Percentiles rank a stretch among this genome's conserved stretches.
Evolutionary conservation across 2,797 vertebrate genomes (phyloP).

Genomic region (Mormyrops boulengeri): DNA sequence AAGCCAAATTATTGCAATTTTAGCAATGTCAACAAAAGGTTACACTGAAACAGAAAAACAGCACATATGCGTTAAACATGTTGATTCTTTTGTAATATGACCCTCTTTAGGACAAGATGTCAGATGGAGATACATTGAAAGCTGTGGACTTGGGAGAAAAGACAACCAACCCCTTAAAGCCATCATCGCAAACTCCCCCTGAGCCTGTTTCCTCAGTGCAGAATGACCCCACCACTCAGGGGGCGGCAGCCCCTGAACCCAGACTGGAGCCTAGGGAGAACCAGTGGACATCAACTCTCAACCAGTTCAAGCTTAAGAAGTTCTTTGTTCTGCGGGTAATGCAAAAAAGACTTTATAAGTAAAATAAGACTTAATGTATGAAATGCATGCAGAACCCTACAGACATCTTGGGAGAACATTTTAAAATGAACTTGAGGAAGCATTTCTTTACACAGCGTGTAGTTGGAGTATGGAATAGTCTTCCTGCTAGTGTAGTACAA

Average conservation of each 20-base stretch:
- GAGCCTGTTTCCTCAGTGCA: not conserved
- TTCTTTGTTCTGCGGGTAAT: conserved; percentile 10
- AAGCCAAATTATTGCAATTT: not conserved
- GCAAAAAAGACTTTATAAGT: not conserved
- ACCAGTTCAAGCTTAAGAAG: not conserved
- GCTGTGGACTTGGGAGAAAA: not conserved
- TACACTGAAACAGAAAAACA: not conserved
- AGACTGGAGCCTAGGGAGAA: not conserved
- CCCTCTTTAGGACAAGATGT: not conserved
- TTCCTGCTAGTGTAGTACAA: too few species aligned
- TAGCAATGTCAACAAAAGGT: not conserved
- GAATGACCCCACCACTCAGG: not conserved
- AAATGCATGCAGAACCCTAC: not conserved
- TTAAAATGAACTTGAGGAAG: too few species aligned
- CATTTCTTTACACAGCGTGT: too few species aligned
- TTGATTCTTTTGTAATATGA: not conserved
- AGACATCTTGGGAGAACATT: not conserved
- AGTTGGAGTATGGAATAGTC: too few species aligned
- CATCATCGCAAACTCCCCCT: not conserved
- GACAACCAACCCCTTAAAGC: not conserved
- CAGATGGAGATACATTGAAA: not conserved
- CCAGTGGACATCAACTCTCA: not conserved
- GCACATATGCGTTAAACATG: not conserved
- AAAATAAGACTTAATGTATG: not conserved
- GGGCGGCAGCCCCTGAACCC: not conserved